A percentile compares a stretch with the other conserved stretches of the same genome.
These are phyloP conservation scores for Drosophila nigrodunni DNA, from an alignment of 1,140 invertebrate genomes.

Conservation along the genomic window DNA sequence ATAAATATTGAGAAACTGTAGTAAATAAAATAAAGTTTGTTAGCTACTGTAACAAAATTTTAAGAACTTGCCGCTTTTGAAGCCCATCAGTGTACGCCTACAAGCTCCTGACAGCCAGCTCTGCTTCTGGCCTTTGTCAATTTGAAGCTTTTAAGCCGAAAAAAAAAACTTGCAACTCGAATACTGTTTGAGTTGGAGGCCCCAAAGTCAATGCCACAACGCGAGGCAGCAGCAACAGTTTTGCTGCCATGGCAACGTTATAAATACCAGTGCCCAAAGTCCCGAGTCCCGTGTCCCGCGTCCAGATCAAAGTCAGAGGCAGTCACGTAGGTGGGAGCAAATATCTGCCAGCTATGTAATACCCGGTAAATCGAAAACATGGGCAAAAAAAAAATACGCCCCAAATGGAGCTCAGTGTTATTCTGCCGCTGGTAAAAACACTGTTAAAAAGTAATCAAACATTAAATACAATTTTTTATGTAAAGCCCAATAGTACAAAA, in stretches of 20 bases:
- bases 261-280: neutral
- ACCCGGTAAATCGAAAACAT: conserved; percentile 38
- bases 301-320: conserved; percentile 45
- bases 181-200: neutral
- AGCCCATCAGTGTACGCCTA: conserved; percentile 16
- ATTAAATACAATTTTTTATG: too few species aligned
- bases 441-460: too few species aligned
- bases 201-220: conserved; percentile 1
- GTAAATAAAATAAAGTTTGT: neutral
- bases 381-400: conserved; percentile 19
- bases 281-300: conserved; percentile 21
- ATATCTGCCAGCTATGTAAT: conserved; percentile 62
- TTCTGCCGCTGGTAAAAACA: conserved; percentile 4
- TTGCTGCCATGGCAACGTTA: conserved; percentile 33
- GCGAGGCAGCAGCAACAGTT: conserved; percentile 26
- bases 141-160: conserved; percentile 35
- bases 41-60: conserved; percentile 3
- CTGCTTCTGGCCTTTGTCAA: conserved; percentile 30
- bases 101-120: conserved; percentile 18
- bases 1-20: too few species aligned
- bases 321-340: conserved; percentile 76
- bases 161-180: conserved; percentile 26
- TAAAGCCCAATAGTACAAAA: too few species aligned
- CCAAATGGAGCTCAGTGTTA: conserved; percentile 3
- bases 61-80: conserved; percentile 14